Evolutionary conservation across 1,140 invertebrate genomes (phyloP).

Genomic region (Gryon sp.): DNA sequence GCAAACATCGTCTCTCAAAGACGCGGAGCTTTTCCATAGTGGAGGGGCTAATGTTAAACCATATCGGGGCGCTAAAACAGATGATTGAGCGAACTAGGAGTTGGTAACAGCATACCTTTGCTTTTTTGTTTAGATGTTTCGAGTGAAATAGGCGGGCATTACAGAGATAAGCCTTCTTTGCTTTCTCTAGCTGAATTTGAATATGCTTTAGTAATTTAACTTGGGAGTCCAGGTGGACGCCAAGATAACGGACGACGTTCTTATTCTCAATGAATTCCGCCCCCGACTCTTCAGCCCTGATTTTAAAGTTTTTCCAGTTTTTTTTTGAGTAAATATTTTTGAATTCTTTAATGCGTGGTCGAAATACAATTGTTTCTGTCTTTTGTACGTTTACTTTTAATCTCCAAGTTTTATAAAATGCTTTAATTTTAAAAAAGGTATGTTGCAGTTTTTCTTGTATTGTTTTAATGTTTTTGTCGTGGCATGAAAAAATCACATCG

Average conservation of each 20-base stretch:
- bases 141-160: conserved; percentile 37
- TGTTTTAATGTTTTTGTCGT: neutral
- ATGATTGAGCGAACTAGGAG: conserved; percentile 39
- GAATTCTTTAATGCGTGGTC: conserved; percentile 12
- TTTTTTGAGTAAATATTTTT: neutral
- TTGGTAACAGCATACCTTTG: conserved; percentile 52
- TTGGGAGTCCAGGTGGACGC: conserved; percentile 28
- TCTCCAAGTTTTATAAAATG: conserved; percentile 36
- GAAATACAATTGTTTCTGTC: conserved; percentile 57
- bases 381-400: conserved; percentile 48
- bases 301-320: conserved; percentile 3
- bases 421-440: conserved; percentile 11
- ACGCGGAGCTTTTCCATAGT: conserved; percentile 39
- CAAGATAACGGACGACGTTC: conserved; percentile 42
- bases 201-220: conserved; percentile 37
- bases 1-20: conserved; percentile 26
- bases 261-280: conserved; percentile 4
- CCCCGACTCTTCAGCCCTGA: neutral
- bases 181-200: conserved; percentile 41
- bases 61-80: neutral
- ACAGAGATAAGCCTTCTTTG: conserved; percentile 8
- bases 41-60: conserved; percentile 1
- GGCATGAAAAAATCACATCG: conserved; percentile 28
- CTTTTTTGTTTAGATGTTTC: conserved; percentile 3
- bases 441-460: neutral